phyloP scores from a whole-genome alignment of 92 coral and sea anemone species.

The Palythoa grandis region DNA sequence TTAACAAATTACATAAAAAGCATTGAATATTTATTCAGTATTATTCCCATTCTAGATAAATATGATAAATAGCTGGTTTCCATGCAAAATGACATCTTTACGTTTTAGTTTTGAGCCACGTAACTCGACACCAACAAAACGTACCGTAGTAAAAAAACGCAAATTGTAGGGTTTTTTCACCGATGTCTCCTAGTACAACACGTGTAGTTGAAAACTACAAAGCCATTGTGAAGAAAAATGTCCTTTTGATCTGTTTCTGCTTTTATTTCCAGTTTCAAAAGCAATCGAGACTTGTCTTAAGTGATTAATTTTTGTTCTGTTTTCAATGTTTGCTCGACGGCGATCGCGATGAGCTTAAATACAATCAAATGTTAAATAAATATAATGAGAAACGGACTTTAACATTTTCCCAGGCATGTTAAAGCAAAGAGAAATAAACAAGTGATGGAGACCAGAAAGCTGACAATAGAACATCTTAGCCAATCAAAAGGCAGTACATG shows the following conservation, averaged over 20 bases:
- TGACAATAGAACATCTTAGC: not conserved
- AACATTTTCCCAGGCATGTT: not conserved
- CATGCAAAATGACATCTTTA: not conserved
- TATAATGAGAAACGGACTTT: not conserved
- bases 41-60: constrained; percentile 11
- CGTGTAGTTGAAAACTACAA: constrained; percentile 75
- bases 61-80: constrained; percentile 4
- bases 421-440: not conserved
- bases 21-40: constrained; percentile 2
- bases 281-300: constrained; percentile 1
- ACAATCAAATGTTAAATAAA: not conserved
- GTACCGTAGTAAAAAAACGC: not conserved
- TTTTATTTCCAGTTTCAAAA: constrained; percentile 13
- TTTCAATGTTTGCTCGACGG: not conserved
- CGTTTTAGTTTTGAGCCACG: not conserved
- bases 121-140: constrained; percentile 10
- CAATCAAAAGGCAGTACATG: not conserved
- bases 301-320: constrained; percentile 25
- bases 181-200: constrained; percentile 84
- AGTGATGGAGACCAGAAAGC: not conserved
- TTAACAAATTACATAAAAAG: not conserved
- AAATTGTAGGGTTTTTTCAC: not conserved
- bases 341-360: not conserved
- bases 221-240: constrained; percentile 63
- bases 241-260: constrained; percentile 11